Percentiles rank a stretch among this genome's conserved stretches.
These are phyloP conservation scores for Nymphalis polychloros DNA, from an alignment of 2,888 invertebrate species.

Conservation along the genomic window DNA sequence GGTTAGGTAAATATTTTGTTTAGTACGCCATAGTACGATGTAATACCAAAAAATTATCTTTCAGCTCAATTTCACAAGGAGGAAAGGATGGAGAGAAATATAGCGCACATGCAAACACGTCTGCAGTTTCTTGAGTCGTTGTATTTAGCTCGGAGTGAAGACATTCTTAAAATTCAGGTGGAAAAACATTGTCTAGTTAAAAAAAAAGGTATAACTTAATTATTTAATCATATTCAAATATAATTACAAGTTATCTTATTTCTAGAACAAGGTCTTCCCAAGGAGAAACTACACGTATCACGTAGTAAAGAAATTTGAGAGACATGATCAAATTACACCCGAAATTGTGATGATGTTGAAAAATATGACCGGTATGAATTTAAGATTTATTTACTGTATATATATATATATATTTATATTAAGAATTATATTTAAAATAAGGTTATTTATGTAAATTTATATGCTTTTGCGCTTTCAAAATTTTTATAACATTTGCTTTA, in stretches of 20 bases:
- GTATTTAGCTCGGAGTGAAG: constrained; percentile 18
- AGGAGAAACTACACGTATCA: constrained; percentile 19
- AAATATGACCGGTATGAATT: constrained; percentile 41
- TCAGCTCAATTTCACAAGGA: constrained; percentile 83
- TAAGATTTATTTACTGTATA: background rate
- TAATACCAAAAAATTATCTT: constrained; percentile 18
- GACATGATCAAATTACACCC: constrained; percentile 26
- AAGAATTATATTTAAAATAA: background rate
- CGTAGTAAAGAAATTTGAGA: constrained; percentile 8
- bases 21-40: background rate
- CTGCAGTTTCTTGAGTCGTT: constrained; percentile 29
- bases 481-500: background rate
- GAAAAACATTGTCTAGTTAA: background rate
- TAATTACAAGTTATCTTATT: constrained; percentile 3
- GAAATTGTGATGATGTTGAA: constrained; percentile 39
- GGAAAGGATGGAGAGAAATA: constrained; percentile 84
- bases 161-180: constrained; percentile 7
- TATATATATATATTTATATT: background rate
- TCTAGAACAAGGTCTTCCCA: constrained; percentile 27
- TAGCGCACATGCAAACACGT: constrained; percentile 88
- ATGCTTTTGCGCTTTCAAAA: constrained; percentile 1
- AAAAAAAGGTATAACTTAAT: background rate
- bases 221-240: background rate
- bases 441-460: background rate
- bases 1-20: background rate